Percentiles rank a stretch among this genome's conserved stretches.
Conservation (phyloP, 1,140 invertebrate genomes). For the Ptiloglossa arizonensis region DNA sequence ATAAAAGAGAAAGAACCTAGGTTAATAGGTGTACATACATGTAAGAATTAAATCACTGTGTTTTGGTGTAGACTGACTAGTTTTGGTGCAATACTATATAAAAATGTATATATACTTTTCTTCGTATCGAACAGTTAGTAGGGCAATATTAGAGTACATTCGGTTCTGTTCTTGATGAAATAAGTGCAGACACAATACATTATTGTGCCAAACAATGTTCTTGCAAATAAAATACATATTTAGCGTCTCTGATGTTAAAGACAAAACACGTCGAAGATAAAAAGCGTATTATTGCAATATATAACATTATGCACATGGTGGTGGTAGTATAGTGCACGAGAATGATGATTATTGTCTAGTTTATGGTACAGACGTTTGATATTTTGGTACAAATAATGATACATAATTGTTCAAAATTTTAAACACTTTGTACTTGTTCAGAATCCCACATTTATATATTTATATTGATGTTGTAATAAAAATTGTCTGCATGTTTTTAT, state of each 20-base stretch:
- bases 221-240: neutral
- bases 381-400: constrained; percentile 5
- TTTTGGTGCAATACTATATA: neutral
- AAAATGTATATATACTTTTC: neutral
- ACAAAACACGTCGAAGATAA: neutral
- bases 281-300: neutral
- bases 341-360: constrained; percentile 1
- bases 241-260: neutral
- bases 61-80: neutral
- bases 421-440: constrained; percentile 1
- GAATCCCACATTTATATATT: constrained; percentile 16
- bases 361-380: neutral
- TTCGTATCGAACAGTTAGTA: neutral
- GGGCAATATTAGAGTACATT: neutral
- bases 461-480: constrained; percentile 41
- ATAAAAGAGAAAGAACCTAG: neutral
- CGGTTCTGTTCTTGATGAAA: neutral
- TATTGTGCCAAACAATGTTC: constrained; percentile 1
- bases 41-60: neutral
- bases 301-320: neutral
- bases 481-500: constrained; percentile 22
- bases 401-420: neutral
- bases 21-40: neutral
- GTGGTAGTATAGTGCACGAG: neutral
- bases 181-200: neutral